Base-by-base conservation (phyloP, 2,113 vertebrate species). In the Ciconia maguari region DNA sequence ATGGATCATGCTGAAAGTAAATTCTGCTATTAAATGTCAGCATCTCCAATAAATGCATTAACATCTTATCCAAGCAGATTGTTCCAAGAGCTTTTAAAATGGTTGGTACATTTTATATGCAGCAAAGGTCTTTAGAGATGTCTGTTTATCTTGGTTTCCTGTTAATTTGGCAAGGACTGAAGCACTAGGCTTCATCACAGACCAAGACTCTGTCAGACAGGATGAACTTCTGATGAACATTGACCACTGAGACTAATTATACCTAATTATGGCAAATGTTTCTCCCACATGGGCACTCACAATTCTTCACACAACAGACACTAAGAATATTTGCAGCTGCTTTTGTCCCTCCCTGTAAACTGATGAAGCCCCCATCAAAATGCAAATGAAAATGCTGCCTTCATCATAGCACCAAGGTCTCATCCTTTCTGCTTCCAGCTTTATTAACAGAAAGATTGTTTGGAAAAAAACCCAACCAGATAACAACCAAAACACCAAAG, bases 41-140 rank as follows among this genome's bases (percentile, higher is more conserved):
- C 34, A 83, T 91, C 61, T 92, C 66, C 64, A 96, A 80, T 96
- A 98, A 95, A 95, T 71, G 44, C 61, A 87, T 93, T 95, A 93
- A 61, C 51, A 90, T 96, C 81, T 97, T 98, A 91, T 78, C 88
- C 61, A 95, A 96, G 87, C 82, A 97, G 94, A 96, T 97, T 94
- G 93, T 95, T 97, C 80, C 27, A 87, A 75, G 81, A 94, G 51
- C 42, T 91, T 90, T 94, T 94, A 15, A 76, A 96, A 80, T 62
- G 75, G 24, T 91, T 87, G 55, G 18, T 84, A 85, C 38, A 65
- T 90, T 94, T 98, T 88, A 75, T 90, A 69, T 81, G 62, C 77
- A 93, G 81, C 83, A 70, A 89, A 90, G 34, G 18, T 94, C 80
- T 91, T 94, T 62, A 87, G 32, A 77, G 58, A 36, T 87, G 62